These are phyloP conservation scores for Nymphalis io DNA, from an alignment of 1,140 invertebrate genomes.

Conservation along the genomic window DNA sequence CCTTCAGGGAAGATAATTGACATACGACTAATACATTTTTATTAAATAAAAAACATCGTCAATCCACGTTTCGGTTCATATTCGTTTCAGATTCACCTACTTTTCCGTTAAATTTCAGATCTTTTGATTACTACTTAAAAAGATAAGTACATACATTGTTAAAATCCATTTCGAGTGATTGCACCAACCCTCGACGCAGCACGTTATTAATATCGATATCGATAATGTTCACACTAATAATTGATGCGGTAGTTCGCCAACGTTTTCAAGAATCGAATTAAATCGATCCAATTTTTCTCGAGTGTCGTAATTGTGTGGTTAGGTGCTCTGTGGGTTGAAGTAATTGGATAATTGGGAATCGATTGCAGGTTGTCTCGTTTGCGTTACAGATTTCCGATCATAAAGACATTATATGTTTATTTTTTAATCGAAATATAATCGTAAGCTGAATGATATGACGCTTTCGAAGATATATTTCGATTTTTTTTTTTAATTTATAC, in stretches of 20 bases:
- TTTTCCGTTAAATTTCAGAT: no score
- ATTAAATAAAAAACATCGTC: no score
- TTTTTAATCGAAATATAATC: conserved; percentile 26
- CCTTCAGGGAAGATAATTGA: no score
- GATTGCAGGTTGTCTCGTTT: conserved; percentile 34
- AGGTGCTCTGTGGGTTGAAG: conserved; percentile 45
- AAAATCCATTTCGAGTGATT: neutral
- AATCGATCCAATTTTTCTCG: conserved; percentile 39
- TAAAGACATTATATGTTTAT: conserved; percentile 39
- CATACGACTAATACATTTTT: no score
- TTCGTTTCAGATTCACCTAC: no score
- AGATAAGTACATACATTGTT: neutral
- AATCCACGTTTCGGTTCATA: no score
- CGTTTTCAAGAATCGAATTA: conserved; percentile 42
- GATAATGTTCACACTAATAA: conserved; percentile 52
- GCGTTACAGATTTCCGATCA: conserved; percentile 34
- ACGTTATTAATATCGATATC: conserved; percentile 30
- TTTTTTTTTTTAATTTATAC: no score
- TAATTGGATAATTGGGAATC: conserved; percentile 43
- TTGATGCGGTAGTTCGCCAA: conserved; percentile 37
- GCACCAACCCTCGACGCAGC: neutral
- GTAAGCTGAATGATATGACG: neutral
- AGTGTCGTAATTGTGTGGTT: conserved; percentile 39
- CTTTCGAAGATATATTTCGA: neutral
- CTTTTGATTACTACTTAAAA: no score